phyloP scores from a whole-genome alignment of 2,113 vertebrate genomes.

The Xenotilapia longispinis region DNA sequence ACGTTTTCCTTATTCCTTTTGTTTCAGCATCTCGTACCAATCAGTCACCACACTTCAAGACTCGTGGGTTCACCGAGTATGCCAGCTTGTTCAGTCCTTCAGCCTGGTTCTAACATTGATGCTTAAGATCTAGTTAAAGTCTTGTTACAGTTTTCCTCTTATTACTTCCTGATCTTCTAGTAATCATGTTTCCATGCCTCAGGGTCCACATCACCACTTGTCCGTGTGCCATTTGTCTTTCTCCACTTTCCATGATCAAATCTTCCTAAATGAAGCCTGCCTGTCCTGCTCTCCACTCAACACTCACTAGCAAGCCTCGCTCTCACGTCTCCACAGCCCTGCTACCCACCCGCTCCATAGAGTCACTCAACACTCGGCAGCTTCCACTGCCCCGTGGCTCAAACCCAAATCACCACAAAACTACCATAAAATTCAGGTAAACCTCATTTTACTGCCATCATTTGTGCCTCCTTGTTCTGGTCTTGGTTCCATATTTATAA shows the following conservation, averaged over 20 bases:
- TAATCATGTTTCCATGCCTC: neutral
- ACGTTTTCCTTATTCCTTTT: neutral
- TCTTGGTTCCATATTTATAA: neutral
- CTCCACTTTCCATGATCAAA: neutral
- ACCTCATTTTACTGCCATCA: neutral
- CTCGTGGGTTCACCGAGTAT: rapidly evolving
- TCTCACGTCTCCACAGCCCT: neutral
- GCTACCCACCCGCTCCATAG: neutral
- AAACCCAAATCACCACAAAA: neutral
- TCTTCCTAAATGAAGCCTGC: neutral
- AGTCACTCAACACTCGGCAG: neutral
- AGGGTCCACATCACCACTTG: neutral
- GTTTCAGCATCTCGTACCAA: neutral
- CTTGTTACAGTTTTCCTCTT: neutral
- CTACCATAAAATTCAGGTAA: neutral
- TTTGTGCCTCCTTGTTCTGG: neutral
- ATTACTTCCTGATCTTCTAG: neutral
- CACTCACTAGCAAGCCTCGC: neutral
- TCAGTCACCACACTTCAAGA: neutral
- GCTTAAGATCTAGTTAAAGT: neutral
- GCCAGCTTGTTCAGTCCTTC: neutral
- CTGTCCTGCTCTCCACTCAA: neutral
- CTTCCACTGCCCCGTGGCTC: neutral
- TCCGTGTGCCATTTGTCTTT: neutral
- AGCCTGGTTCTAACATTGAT: neutral